Conservation (phyloP, 2,888 invertebrate species). For the Cosmorhoe ocellata region DNA sequence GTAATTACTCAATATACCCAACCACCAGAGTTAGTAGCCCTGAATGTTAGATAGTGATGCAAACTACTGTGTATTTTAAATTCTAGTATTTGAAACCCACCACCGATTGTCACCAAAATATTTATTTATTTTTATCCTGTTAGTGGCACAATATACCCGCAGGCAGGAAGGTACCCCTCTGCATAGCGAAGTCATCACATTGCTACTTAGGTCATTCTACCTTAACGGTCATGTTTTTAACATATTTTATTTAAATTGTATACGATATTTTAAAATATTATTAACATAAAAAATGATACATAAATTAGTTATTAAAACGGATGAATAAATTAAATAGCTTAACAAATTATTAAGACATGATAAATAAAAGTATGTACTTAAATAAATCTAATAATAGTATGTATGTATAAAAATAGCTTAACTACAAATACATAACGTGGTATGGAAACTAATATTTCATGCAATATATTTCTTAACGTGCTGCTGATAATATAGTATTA, state of each 20-base stretch:
- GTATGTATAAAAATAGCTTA: not conserved
- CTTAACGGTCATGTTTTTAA: slow-evolving; percentile 3
- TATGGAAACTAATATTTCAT: slow-evolving; percentile 26
- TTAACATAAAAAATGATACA: slow-evolving; percentile 5
- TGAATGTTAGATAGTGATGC: slow-evolving; percentile 60
- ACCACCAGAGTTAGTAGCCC: slow-evolving; percentile 56
- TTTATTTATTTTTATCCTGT: slow-evolving; percentile 59
- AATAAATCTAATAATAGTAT: not conserved
- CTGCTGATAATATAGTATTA: slow-evolving; percentile 4
- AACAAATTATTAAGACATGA: no score
- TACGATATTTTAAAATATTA: not conserved
- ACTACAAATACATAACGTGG: not conserved
- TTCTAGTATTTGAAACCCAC: slow-evolving; percentile 60
- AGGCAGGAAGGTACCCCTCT: slow-evolving; percentile 83
- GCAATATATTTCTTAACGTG: slow-evolving; percentile 26
- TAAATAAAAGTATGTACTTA: no score
- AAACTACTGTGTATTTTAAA: slow-evolving; percentile 56
- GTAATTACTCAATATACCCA: slow-evolving; percentile 46
- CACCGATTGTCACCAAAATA: slow-evolving; percentile 64
- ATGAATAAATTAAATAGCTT: no score
- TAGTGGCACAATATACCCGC: slow-evolving; percentile 77
- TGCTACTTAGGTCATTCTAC: slow-evolving; percentile 45
- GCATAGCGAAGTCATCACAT: slow-evolving; percentile 79
- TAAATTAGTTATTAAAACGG: no score
- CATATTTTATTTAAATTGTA: not conserved